Evolutionary conservation across 23 tunicate species (phyloP).

Genomic region (Styela plicata): DNA sequence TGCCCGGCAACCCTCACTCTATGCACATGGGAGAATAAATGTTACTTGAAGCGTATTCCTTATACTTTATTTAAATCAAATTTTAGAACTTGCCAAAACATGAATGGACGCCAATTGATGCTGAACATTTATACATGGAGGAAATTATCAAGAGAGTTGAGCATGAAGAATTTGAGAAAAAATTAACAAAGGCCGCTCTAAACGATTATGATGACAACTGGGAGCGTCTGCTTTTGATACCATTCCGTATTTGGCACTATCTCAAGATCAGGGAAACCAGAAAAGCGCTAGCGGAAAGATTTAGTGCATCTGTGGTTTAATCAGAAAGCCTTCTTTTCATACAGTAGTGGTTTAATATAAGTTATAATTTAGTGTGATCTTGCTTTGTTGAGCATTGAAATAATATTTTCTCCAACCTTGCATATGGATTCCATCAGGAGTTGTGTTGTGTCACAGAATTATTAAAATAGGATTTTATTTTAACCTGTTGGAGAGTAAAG

Average conservation of each 20-base stretch:
- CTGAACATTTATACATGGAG: constrained; percentile 62
- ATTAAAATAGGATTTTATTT: too few relatives aligned
- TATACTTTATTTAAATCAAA: background rate
- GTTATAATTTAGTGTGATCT: background rate
- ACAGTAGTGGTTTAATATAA: background rate
- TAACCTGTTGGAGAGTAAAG: too few relatives aligned
- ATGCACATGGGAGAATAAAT: too few relatives aligned
- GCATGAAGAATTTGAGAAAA: constrained; percentile 40
- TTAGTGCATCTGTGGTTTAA: constrained; percentile 23
- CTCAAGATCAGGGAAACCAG: constrained; percentile 33
- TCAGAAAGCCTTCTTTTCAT: too few relatives aligned
- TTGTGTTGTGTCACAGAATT: too few relatives aligned
- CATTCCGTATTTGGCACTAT: constrained; percentile 51
- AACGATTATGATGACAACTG: constrained; percentile 46
- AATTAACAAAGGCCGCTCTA: constrained; percentile 61
- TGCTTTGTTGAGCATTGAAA: background rate
- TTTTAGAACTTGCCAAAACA: constrained; percentile 55
- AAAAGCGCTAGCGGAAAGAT: constrained; percentile 5
- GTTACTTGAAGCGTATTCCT: too few relatives aligned
- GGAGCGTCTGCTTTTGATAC: constrained; percentile 45
- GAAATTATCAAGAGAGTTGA: constrained; percentile 24
- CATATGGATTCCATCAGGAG: too few relatives aligned
- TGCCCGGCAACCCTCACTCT: too few relatives aligned
- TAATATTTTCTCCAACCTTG: background rate
- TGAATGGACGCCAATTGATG: constrained; percentile 90